Evolutionary conservation across 2,888 invertebrate genomes (phyloP).

Genomic region (Adineta ricciae): DNA sequence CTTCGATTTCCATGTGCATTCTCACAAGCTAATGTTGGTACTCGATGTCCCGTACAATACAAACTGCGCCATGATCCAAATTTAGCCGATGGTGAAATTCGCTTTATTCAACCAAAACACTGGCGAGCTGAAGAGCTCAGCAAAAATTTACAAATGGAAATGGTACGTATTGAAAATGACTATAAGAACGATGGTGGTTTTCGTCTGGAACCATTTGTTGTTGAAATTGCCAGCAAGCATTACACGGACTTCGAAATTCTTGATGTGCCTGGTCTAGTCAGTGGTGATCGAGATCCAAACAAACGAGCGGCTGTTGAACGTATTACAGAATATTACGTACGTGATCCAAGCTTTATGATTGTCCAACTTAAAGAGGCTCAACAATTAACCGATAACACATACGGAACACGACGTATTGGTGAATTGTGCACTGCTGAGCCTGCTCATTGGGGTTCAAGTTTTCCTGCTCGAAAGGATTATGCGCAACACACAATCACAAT

Average conservation of each 20-base stretch:
- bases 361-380: not conserved
- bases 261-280: not conserved
- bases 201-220: not conserved
- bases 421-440: not conserved
- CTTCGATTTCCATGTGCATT: slow-evolving; percentile 5
- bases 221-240: not conserved
- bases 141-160: not conserved
- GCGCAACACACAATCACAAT: not conserved
- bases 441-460: too few species aligned
- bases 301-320: not conserved
- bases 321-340: not conserved
- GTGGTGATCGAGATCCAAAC: not conserved
- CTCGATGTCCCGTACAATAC: not conserved
- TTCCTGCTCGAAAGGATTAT: not conserved
- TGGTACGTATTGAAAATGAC: not conserved
- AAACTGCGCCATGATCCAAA: not conserved
- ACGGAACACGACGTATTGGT: not conserved
- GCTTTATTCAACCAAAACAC: not conserved
- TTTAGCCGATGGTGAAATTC: not conserved
- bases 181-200: not conserved
- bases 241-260: not conserved
- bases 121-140: not conserved
- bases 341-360: not conserved
- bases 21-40: not conserved
- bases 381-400: not conserved